Evolutionary conservation across 1,140 invertebrate genomes (phyloP).

Genomic region (Probaryconus sp.): DNA sequence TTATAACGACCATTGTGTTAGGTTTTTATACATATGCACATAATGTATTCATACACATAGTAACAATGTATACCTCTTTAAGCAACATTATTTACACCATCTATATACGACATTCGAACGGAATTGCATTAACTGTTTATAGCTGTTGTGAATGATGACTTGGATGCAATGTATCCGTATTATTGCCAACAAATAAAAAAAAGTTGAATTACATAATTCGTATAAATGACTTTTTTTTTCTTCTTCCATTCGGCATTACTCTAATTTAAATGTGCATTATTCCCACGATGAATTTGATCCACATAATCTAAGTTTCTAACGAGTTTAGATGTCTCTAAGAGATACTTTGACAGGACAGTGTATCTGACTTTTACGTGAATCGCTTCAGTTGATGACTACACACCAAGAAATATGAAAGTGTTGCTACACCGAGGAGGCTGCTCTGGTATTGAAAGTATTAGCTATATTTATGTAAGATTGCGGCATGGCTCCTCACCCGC

Average conservation of each 20-base stretch:
- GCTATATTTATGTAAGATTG: slow-evolving; percentile 59
- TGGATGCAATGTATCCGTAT: slow-evolving; percentile 30
- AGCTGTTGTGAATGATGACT: slow-evolving; percentile 44
- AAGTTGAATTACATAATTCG: slow-evolving; percentile 20
- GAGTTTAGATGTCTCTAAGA: too few relatives aligned
- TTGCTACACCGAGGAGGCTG: slow-evolving; percentile 31
- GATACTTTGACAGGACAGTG: too few relatives aligned
- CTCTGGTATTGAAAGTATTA: slow-evolving; percentile 59
- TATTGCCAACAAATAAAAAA: slow-evolving; percentile 42
- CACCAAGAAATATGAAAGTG: slow-evolving; percentile 54
- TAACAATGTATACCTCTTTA: slow-evolving; percentile 51
- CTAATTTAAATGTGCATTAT: not conserved
- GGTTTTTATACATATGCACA: slow-evolving; percentile 36
- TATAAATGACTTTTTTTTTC: not conserved
- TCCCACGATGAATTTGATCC: too few relatives aligned
- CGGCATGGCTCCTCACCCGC: slow-evolving; percentile 45
- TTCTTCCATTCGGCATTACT: not conserved
- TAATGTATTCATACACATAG: slow-evolving; percentile 47
- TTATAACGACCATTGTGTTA: slow-evolving; percentile 48
- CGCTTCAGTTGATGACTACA: slow-evolving; percentile 28
- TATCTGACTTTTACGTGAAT: slow-evolving; percentile 40
- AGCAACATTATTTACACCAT: slow-evolving; percentile 38
- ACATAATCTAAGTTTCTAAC: too few relatives aligned
- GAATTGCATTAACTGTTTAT: slow-evolving; percentile 22
- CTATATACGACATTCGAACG: slow-evolving; percentile 34